Percentiles rank a stretch among this genome's conserved stretches.
Conservation (phyloP, 2,113 vertebrate species). For the Tauraco erythrolophus region DNA sequence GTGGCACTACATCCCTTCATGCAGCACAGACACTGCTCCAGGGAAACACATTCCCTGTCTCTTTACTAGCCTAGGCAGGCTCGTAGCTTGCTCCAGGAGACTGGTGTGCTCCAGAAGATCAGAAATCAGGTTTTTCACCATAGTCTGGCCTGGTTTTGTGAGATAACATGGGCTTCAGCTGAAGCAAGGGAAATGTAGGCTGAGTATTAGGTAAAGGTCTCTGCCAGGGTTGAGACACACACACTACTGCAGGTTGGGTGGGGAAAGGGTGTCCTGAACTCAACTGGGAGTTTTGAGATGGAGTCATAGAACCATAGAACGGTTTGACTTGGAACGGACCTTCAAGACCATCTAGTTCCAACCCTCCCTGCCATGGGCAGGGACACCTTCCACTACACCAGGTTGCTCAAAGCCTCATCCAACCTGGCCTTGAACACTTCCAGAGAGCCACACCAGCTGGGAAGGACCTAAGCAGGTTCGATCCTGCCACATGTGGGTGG, state of each 20-base stretch:
- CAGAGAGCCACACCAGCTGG: neutral
- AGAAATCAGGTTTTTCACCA: neutral
- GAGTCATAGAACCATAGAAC: too few species aligned
- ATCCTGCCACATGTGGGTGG: rapidly evolving
- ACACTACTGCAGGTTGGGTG: neutral
- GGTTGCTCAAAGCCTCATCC: too few species aligned
- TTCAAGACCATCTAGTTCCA: too few species aligned
- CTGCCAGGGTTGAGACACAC: neutral
- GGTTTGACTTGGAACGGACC: too few species aligned
- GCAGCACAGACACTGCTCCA: neutral
- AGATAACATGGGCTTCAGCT: neutral
- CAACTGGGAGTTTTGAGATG: too few species aligned
- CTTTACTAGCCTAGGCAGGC: neutral
- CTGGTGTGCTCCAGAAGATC: neutral
- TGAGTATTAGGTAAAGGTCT: neutral
- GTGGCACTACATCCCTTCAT: neutral
- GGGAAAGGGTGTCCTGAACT: neutral
- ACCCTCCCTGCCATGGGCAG: too few species aligned
- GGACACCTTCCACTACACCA: too few species aligned
- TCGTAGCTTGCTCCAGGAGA: neutral
- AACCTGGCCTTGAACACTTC: too few species aligned
- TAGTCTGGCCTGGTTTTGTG: neutral
- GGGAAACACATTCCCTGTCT: neutral
- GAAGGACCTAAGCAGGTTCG: neutral
- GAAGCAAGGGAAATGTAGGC: neutral